A percentile compares a stretch with the other conserved stretches of the same genome.
phyloP scores from a whole-genome alignment of 2,888 invertebrate species.

The Folsomia candida region DNA sequence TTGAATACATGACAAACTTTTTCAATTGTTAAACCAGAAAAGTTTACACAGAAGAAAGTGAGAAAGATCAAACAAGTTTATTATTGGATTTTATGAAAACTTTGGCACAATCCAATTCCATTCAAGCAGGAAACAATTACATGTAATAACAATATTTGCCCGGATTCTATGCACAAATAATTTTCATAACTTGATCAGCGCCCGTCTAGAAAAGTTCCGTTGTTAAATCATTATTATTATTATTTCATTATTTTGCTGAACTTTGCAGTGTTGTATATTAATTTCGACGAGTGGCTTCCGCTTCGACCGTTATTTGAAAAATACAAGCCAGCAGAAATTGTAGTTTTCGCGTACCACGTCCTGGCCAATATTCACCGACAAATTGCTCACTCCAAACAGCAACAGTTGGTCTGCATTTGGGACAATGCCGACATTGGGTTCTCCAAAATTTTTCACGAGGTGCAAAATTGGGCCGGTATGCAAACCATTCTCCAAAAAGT shows the following conservation, averaged over 20 bases:
- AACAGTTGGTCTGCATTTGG: conserved; percentile 36
- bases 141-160: not conserved
- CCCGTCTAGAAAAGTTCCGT: no score
- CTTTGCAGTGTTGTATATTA: conserved; percentile 32
- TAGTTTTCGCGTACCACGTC: conserved; percentile 28
- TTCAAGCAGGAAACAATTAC: not conserved
- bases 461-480: conserved; percentile 28
- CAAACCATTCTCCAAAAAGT: no score
- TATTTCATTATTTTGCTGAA: not conserved
- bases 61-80: no score
- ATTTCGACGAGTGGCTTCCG: conserved; percentile 32
- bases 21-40: no score
- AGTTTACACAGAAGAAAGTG: no score
- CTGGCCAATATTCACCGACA: conserved; percentile 24
- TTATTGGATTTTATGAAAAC: no score
- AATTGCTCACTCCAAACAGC: conserved; percentile 27
- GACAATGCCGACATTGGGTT: conserved; percentile 35
- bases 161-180: no score
- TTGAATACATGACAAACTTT: no score
- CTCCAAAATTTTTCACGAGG: conserved; percentile 28
- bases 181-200: no score
- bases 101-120: no score
- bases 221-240: no score
- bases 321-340: conserved; percentile 29
- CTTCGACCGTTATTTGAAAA: conserved; percentile 30